Conservation (phyloP, 2,113 vertebrate species). For the Agelaius tricolor region DNA sequence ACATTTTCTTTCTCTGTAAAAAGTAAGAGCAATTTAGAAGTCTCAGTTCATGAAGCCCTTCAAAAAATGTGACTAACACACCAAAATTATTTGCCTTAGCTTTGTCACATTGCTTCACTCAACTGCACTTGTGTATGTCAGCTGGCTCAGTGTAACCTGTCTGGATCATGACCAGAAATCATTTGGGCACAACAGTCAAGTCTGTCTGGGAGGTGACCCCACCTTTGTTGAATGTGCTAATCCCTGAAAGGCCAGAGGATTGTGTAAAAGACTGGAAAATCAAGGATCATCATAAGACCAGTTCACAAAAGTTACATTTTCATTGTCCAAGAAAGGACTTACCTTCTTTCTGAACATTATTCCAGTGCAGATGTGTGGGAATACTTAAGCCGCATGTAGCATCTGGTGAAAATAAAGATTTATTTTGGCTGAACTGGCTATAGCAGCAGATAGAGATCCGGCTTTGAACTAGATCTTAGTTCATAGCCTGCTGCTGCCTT, state of each 20-base stretch:
- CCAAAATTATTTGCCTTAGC: neutral
- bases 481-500: conserved; percentile 49
- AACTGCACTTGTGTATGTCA: neutral
- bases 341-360: conserved; percentile 37
- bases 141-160: neutral
- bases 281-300: neutral
- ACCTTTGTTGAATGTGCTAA: conserved; percentile 9
- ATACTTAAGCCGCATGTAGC: conserved; percentile 48
- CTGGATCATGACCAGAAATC: neutral
- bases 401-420: conserved; percentile 66
- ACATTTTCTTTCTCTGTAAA: neutral
- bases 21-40: neutral
- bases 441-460: conserved; percentile 29
- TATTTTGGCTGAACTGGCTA: conserved; percentile 53
- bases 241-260: neutral
- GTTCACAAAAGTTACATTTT: neutral
- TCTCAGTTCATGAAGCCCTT: neutral
- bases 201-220: neutral
- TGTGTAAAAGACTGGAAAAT: conserved; percentile 15
- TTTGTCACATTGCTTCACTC: neutral
- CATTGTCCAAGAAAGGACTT: neutral
- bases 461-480: conserved; percentile 67
- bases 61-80: neutral
- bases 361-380: conserved; percentile 43
- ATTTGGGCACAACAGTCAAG: neutral